These are phyloP conservation scores for Glaucomys volans DNA, from an alignment of 2,113 vertebrate species.

Conservation along the genomic window DNA sequence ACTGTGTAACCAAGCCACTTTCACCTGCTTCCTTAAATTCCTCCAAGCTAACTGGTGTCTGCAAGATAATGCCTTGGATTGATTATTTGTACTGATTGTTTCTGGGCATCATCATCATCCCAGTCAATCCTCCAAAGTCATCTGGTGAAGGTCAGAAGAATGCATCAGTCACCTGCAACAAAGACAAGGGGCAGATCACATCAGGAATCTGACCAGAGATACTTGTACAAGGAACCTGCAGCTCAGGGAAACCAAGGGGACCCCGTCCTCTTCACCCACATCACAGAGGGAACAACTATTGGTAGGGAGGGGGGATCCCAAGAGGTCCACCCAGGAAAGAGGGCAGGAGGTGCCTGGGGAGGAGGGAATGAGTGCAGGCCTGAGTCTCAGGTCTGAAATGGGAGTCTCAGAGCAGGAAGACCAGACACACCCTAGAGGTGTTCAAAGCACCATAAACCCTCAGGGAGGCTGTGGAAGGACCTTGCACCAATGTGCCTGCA, in stretches of 20 bases:
- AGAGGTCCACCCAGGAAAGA: background rate
- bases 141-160: fast-evolving
- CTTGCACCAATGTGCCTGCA: background rate
- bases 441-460: background rate
- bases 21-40: background rate
- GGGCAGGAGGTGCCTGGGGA: background rate
- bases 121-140: too few species aligned
- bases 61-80: background rate
- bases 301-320: too few species aligned
- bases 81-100: fast-evolving
- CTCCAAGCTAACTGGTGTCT: fast-evolving
- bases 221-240: background rate
- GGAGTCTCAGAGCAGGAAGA: background rate
- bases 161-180: background rate
- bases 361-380: too few species aligned
- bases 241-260: background rate
- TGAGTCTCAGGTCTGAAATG: background rate
- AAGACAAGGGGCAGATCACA: background rate
- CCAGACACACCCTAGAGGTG: fast-evolving
- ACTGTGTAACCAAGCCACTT: too few species aligned
- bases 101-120: fast-evolving
- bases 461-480: too few species aligned
- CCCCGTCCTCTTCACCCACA: background rate
- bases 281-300: background rate
- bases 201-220: too few species aligned